These are phyloP conservation scores for Paraplagusia blochii DNA, from an alignment of 2,113 vertebrate genomes.

Conservation along the genomic window DNA sequence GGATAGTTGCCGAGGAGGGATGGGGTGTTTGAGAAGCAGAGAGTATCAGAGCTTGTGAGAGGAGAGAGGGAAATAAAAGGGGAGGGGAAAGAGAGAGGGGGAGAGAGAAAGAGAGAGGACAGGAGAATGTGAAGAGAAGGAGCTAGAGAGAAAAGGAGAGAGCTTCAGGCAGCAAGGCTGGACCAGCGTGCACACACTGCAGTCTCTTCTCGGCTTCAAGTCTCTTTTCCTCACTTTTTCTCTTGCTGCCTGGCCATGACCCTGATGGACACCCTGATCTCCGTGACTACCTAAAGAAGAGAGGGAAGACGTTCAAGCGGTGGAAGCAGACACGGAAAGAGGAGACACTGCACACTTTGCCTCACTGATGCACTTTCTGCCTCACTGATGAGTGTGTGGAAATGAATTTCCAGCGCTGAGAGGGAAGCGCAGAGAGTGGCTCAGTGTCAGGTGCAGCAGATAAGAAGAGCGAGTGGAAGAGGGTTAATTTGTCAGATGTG, in stretches of 20 bases:
- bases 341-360: constrained; percentile 56
- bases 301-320: constrained; percentile 29
- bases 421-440: constrained; percentile 31
- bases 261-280: constrained; percentile 48
- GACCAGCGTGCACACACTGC: constrained; percentile 73
- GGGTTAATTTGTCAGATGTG: constrained; percentile 28
- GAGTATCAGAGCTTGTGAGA: constrained; percentile 46
- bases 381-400: constrained; percentile 57
- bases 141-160: constrained; percentile 39
- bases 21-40: constrained; percentile 44
- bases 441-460: constrained; percentile 27
- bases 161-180: constrained; percentile 66
- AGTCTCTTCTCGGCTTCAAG: constrained; percentile 69
- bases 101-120: constrained; percentile 37
- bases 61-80: constrained; percentile 32
- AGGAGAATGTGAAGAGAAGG: constrained; percentile 45
- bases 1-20: constrained; percentile 62
- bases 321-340: constrained; percentile 40
- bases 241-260: constrained; percentile 46
- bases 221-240: constrained; percentile 24
- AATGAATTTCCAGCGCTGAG: constrained; percentile 57
- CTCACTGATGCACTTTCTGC: constrained; percentile 56
- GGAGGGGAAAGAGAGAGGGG: constrained; percentile 16
- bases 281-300: constrained; percentile 51
- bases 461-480: constrained; percentile 40